Base-by-base conservation (phyloP, 2,888 invertebrate genomes). In the Agrenia bidenticulata region DNA sequence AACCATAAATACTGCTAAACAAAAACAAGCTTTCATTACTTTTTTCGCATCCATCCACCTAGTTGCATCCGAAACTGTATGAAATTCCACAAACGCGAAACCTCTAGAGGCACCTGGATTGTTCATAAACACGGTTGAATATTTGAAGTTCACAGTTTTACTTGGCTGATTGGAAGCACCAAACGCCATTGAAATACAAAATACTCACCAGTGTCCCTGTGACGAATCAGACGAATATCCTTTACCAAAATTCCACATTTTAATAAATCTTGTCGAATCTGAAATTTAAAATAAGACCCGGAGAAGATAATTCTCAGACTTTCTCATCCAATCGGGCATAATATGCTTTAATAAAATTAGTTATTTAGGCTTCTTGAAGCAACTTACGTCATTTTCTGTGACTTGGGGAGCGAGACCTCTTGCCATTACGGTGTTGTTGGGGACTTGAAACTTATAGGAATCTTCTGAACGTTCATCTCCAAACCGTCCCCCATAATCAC, bases 61-160 rank as follows among this genome's bases (percentile, higher is more conserved):
- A 81, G 87, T 87, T 79, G 94, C 92, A 84, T 92, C 92, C 81
- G 87, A 86, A 81, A 89, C 86, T 82, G 89, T 88, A 82, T 88
- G 86, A 87, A 94, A 94, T 86, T 94, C 94, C 85, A 94, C 90
- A 87, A 92, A 92, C 84, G 89, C 91, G 85, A 91, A 90, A 80
- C 90, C 90, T 80, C 90, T 86, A 82, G 90, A 90, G 82, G 88
- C 87, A 86, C 92, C 92, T 91, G 87, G 45, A 86, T 79, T 61
- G 39, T 39, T 39, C 39, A 39, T 39, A 73, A 7, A 11, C 15
- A 11, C 39, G 15, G 7, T 15, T 39, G 45, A 17, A 45, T 15
- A 45, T n/a, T 45, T 51, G 7, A 50, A 51, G 21, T 50, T 60
- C 26, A 50, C 15, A 39, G 9, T 11, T 39, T 39, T 11, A n/a